Evolutionary conservation across 1,140 invertebrate genomes (phyloP).

Genomic region (Carposina sasakii): DNA sequence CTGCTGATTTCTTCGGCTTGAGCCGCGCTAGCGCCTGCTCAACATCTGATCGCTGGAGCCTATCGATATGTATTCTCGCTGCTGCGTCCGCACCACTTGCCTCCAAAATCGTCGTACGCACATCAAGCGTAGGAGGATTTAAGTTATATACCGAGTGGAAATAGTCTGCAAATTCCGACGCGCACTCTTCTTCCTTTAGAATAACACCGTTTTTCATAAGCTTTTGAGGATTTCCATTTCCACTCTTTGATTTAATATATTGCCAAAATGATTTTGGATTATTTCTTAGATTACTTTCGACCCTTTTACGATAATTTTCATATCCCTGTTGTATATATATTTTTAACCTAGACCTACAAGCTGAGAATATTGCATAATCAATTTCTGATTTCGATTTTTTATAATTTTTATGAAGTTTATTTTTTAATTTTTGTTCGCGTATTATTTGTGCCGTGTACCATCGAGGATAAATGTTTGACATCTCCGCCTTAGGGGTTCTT

Average conservation of each 20-base stretch:
- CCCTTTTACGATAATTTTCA: constrained; percentile 7
- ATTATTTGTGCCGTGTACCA: too few relatives aligned
- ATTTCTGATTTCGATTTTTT: not conserved
- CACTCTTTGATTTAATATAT: constrained; percentile 12
- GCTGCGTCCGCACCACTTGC: too few relatives aligned
- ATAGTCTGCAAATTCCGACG: constrained; percentile 7
- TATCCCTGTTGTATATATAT: not conserved
- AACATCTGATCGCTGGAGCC: too few relatives aligned
- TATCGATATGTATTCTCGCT: too few relatives aligned
- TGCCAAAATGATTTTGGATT: constrained; percentile 20
- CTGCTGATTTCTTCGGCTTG: too few relatives aligned
- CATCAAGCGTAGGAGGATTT: not conserved
- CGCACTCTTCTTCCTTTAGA: constrained; percentile 5
- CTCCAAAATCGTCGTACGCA: not conserved
- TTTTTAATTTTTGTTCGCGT: too few relatives aligned
- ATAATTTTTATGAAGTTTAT: constrained; percentile 19
- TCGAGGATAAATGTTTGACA: too few relatives aligned
- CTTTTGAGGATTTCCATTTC: not conserved
- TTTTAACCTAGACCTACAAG: constrained; percentile 11
- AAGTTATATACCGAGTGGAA: constrained; percentile 11
- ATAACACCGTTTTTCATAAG: constrained; percentile 7
- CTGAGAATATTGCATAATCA: constrained; percentile 13
- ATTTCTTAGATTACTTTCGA: constrained; percentile 10
- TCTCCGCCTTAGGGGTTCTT: too few relatives aligned
- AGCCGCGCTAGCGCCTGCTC: too few relatives aligned